Base-by-base conservation (phyloP, 2,797 vertebrate species). In the Taeniopygia guttata region DNA sequence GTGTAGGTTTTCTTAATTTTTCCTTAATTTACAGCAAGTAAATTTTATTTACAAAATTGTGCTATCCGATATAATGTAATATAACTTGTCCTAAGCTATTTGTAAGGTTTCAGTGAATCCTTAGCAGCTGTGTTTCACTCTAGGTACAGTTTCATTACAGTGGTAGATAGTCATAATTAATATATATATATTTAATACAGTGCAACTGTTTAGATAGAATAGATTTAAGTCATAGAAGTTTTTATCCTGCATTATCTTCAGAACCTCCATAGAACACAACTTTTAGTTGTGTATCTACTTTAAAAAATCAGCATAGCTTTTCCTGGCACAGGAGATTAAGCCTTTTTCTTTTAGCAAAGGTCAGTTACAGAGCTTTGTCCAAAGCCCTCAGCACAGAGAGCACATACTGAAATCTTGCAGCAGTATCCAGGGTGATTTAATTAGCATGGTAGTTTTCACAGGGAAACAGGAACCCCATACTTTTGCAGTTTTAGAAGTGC, bases 401-500 rank as follows among this genome's bases (percentile, higher is more conserved):
- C 36, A 40, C 27, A 25, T 69, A 42, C 94, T 84, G 79, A 86
- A 91, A 67, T 91, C 36, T 76, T 85, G 40, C 29, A 93, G 64
- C 54, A 54, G 29, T 81, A 52, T 67, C 63, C 42, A 34, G 68
- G 74, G 49, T 87, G 70, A 77, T 91, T 82, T 87, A 80, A 83
- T 88, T 81, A 84, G 49, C 34, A 5, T 20, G 18, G 55, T 38
- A 70, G 34, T 81, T 94, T 82, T 13, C 70, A 51, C 59, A 87
- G 83, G 52, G 62, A 54, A 84, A 64, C 76, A 91, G 56, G 30
- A 93, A 49, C 63, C 49, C 74, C 40, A 8, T 92, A 76, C 66
- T 94, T 93, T 93, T 96, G 94, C 92, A 90, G 94, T 94, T 90
- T 91, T 74, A 91, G 70, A 91, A 90, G 90, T 96, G 95, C 89